These are phyloP conservation scores for Phyllotreta cruciferae DNA, from an alignment of 2,888 invertebrate species.

Conservation along the genomic window DNA sequence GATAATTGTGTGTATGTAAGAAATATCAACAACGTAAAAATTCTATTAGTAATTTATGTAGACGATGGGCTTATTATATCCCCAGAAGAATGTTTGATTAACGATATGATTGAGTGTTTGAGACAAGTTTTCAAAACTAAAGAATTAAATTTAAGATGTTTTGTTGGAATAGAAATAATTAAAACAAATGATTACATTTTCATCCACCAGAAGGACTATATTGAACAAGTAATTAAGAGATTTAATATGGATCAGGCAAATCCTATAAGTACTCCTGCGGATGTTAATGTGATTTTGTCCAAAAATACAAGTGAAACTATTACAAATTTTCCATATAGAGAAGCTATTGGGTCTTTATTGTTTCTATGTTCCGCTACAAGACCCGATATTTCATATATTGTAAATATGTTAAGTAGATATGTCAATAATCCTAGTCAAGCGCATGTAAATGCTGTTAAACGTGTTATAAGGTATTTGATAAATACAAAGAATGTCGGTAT, in stretches of 20 bases:
- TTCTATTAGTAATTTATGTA: slow-evolving; percentile 22
- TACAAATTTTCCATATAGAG: slow-evolving; percentile 22
- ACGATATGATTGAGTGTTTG: neutral
- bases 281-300: slow-evolving; percentile 12
- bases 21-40: neutral
- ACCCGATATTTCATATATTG: slow-evolving; percentile 22
- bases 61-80: slow-evolving; percentile 23
- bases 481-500: slow-evolving; percentile 13
- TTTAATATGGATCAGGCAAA: slow-evolving; percentile 20
- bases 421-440: slow-evolving; percentile 16
- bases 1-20: slow-evolving; percentile 22
- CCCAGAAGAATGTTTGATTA: too few species aligned
- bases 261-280: slow-evolving; percentile 8
- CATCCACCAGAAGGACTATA: slow-evolving; percentile 1
- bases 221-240: slow-evolving; percentile 5
- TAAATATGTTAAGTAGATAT: slow-evolving; percentile 17
- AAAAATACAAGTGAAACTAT: neutral
- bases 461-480: slow-evolving; percentile 14
- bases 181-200: neutral
- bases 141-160: neutral
- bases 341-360: slow-evolving; percentile 27
- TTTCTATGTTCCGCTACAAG: slow-evolving; percentile 9
- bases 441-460: slow-evolving; percentile 23
- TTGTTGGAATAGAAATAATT: slow-evolving; percentile 16
- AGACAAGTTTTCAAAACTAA: neutral